These are phyloP conservation scores for Armadillidium nasatum DNA, from an alignment of 1,140 invertebrate genomes.

Conservation along the genomic window DNA sequence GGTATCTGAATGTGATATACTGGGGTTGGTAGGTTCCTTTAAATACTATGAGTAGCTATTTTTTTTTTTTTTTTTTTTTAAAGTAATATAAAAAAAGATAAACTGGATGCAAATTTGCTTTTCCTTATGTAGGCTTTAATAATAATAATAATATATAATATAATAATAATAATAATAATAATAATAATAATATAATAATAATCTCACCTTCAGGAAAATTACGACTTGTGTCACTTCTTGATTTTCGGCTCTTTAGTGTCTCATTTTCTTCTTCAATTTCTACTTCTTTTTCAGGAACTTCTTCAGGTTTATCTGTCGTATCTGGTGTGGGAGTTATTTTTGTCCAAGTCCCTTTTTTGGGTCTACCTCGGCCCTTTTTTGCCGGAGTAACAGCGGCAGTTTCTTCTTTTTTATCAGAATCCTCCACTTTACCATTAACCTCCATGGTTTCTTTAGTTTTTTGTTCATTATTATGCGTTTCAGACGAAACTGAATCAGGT, in stretches of 20 bases:
- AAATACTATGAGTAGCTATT: too few species aligned
- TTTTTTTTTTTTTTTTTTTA: too few species aligned
- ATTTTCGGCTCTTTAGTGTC: conserved; percentile 33
- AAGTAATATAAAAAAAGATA: too few species aligned
- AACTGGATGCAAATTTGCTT: too few species aligned
- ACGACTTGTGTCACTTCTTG: background rate
- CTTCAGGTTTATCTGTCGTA: conserved; percentile 46
- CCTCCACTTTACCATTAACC: conserved; percentile 23
- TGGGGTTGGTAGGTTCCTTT: too few species aligned
- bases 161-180: too few species aligned
- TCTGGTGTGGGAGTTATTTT: conserved; percentile 31
- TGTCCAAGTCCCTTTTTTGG: conserved; percentile 36
- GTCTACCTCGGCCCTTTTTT: conserved; percentile 26
- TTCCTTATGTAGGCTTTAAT: too few species aligned
- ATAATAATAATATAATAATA: too few species aligned
- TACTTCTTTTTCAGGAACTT: conserved; percentile 46
- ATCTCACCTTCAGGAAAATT: background rate
- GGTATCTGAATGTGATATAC: too few species aligned
- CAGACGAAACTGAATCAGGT: background rate
- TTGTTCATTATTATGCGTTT: background rate
- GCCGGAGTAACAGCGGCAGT: background rate
- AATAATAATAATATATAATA: too few species aligned
- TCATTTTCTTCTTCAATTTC: background rate
- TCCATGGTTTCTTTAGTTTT: conserved; percentile 19
- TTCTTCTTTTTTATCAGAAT: conserved; percentile 21